Percentiles rank a stretch among this genome's conserved stretches.
Evolutionary conservation across 2,113 vertebrate genomes (phyloP).

Genomic region (Artemisiospiza belli): DNA sequence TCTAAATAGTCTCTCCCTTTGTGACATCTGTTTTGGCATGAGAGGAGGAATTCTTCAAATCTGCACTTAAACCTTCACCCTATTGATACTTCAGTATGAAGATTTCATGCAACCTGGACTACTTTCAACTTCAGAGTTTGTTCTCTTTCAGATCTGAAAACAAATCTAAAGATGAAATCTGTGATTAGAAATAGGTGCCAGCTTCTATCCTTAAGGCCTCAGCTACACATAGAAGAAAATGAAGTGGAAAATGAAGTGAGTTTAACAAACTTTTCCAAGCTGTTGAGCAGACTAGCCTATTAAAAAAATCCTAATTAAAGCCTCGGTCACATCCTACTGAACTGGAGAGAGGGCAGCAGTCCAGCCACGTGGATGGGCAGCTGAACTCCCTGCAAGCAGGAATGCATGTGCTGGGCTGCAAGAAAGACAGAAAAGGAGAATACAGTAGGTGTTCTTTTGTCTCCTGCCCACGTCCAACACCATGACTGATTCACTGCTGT

Average conservation of each 20-base stretch:
- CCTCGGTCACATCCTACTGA: neutral
- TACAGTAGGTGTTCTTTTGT: neutral
- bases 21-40: neutral
- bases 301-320: constrained; percentile 10
- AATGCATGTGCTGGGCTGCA: neutral
- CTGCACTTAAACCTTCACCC: neutral
- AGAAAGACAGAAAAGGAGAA: neutral
- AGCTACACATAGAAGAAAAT: neutral
- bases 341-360: neutral
- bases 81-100: neutral
- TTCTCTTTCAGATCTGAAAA: neutral
- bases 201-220: neutral
- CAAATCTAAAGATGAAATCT: neutral
- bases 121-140: neutral
- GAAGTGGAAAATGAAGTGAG: neutral
- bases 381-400: neutral
- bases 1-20: neutral
- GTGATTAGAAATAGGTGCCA: neutral
- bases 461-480: neutral
- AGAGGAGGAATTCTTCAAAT: neutral
- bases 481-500: neutral
- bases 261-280: constrained; percentile 20
- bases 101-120: neutral
- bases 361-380: neutral
- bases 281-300: neutral